Evolutionary conservation across 2,113 vertebrate genomes (phyloP).

Genomic region (Neoarius graeffei): DNA sequence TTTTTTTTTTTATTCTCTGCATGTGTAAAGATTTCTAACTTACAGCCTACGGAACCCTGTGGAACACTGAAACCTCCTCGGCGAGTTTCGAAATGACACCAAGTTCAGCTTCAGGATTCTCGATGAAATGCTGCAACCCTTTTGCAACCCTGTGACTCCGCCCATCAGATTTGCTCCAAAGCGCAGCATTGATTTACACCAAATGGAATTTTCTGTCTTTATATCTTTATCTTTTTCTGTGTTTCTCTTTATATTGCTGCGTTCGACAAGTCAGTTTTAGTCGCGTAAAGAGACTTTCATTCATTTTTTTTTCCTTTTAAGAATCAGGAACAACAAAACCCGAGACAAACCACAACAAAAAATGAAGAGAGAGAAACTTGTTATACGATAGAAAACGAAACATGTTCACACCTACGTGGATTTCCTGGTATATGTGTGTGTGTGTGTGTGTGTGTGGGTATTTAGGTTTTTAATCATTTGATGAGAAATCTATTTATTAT

Average conservation of each 20-base stretch:
- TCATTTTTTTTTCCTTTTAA: not conserved
- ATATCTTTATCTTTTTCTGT: no score
- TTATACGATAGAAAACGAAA: not conserved
- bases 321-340: not conserved
- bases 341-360: not conserved
- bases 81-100: not conserved
- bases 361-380: not conserved
- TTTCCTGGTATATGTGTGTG: not conserved
- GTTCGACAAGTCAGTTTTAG: not conserved
- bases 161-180: not conserved
- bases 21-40: not conserved
- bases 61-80: not conserved
- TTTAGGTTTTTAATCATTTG: not conserved
- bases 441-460: not conserved
- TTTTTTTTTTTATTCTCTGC: not conserved
- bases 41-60: not conserved
- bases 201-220: not conserved
- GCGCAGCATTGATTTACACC: not conserved
- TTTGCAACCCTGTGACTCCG: not conserved
- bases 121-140: not conserved
- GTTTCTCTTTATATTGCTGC: not conserved
- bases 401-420: constrained; percentile 4
- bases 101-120: not conserved
- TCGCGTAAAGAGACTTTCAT: not conserved
- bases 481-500: not conserved